These are phyloP conservation scores for Orchesella flavescens DNA, from an alignment of 2,888 invertebrate genomes.

Conservation along the genomic window DNA sequence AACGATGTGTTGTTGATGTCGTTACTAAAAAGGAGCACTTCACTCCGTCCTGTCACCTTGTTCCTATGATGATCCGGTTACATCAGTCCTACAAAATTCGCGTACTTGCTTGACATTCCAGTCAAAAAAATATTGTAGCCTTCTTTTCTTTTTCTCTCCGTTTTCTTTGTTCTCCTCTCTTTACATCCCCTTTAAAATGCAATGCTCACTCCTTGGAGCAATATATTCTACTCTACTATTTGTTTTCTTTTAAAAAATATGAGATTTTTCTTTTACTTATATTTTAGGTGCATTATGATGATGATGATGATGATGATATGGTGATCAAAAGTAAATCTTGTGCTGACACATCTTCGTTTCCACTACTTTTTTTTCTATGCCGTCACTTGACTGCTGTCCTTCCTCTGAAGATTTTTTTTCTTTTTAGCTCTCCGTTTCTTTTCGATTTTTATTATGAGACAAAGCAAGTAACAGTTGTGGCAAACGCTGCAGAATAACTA, in stretches of 20 bases:
- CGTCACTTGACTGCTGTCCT: conserved; percentile 24
- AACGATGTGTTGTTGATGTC: conserved; percentile 28
- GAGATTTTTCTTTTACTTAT: no score
- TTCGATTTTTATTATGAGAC: not conserved
- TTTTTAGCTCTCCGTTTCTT: not conserved
- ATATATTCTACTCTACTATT: no score
- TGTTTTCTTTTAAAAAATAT: no score
- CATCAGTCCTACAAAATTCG: not conserved
- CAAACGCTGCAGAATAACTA: not conserved
- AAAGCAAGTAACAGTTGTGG: not conserved
- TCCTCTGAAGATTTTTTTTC: not conserved
- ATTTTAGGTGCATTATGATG: conserved; percentile 10
- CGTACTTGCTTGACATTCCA: not conserved
- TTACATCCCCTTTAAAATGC: no score
- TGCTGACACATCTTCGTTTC: conserved; percentile 24
- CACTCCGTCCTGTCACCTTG: not conserved
- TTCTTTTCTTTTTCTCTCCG: no score
- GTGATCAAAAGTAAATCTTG: conserved; percentile 42
- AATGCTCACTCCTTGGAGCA: no score
- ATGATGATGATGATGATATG: conserved; percentile 38
- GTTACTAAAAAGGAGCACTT: conserved; percentile 1
- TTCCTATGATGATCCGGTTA: conserved; percentile 24
- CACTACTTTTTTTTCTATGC: conserved; percentile 15
- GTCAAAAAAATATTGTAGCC: no score
- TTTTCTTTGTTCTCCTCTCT: no score